These are phyloP conservation scores for Podotricha telesiphe DNA, from an alignment of 2,888 invertebrate genomes.

Conservation along the genomic window DNA sequence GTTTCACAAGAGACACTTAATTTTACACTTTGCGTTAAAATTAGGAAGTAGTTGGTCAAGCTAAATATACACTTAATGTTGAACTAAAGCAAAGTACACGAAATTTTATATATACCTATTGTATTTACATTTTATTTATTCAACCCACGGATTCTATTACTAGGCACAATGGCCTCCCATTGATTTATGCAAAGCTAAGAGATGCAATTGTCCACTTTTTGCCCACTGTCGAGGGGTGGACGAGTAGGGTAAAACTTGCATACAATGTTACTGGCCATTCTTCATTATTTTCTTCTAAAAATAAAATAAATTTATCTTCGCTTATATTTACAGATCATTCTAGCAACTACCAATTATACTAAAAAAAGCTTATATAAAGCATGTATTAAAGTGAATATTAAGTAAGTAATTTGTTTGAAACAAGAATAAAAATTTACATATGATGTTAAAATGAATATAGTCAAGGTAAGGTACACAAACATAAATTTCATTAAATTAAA, in stretches of 20 bases:
- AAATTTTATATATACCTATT: slow-evolving; percentile 12
- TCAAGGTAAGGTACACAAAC: too few species aligned
- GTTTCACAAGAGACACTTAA: not conserved
- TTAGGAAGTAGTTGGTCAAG: not conserved
- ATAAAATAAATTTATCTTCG: slow-evolving; percentile 17
- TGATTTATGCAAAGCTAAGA: slow-evolving; percentile 77
- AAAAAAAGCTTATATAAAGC: not conserved
- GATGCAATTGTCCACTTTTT: slow-evolving; percentile 77
- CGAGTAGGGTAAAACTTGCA: slow-evolving; percentile 56
- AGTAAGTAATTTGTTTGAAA: not conserved
- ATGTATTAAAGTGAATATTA: not conserved
- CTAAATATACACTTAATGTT: not conserved
- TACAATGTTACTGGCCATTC: slow-evolving; percentile 35
- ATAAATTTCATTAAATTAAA: too few species aligned
- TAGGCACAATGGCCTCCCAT: slow-evolving; percentile 64
- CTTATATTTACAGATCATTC: not conserved
- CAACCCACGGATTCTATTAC: slow-evolving; percentile 46
- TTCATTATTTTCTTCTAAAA: slow-evolving; percentile 21
- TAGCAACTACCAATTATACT: not conserved
- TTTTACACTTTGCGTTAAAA: not conserved
- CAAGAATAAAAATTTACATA: not conserved
- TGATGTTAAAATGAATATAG: not conserved
- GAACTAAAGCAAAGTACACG: not conserved
- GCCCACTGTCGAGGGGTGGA: slow-evolving; percentile 61
- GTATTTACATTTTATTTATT: slow-evolving; percentile 51